Conservation (phyloP, 2,113 vertebrate species). For the Brienomyrus brachyistius region DNA sequence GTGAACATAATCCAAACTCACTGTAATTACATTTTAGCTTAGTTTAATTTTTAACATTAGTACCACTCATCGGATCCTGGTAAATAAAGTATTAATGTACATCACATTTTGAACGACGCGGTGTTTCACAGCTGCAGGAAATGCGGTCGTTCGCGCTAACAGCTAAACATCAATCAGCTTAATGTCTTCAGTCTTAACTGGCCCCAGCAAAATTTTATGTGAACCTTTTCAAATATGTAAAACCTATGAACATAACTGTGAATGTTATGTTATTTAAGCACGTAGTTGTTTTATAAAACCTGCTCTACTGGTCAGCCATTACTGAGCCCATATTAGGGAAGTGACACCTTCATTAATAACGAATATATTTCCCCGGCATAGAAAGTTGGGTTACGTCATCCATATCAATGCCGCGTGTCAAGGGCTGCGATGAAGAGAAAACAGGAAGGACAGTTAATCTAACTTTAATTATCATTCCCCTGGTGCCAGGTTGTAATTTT, state of each 20-base stretch:
- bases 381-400: background rate
- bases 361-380: background rate
- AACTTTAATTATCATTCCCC: background rate
- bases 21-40: slow-evolving; percentile 1
- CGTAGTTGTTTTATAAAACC: background rate
- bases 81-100: background rate
- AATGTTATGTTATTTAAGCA: background rate
- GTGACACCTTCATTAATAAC: background rate
- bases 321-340: background rate
- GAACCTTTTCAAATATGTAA: background rate
- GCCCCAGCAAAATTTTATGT: background rate
- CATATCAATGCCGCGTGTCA: background rate
- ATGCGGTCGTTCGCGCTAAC: background rate
- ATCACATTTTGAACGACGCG: background rate
- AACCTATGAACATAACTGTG: background rate
- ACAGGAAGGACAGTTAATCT: background rate
- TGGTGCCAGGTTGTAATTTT: background rate
- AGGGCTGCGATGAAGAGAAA: background rate
- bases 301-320: background rate
- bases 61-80: background rate
- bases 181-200: background rate
- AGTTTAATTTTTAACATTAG: background rate
- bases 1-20: background rate
- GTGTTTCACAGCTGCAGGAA: background rate
- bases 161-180: background rate